A percentile compares a stretch with the other conserved stretches of the same genome.
Evolutionary conservation across 2,888 invertebrate species (phyloP).

Genomic region (Notodonta ziczac): DNA sequence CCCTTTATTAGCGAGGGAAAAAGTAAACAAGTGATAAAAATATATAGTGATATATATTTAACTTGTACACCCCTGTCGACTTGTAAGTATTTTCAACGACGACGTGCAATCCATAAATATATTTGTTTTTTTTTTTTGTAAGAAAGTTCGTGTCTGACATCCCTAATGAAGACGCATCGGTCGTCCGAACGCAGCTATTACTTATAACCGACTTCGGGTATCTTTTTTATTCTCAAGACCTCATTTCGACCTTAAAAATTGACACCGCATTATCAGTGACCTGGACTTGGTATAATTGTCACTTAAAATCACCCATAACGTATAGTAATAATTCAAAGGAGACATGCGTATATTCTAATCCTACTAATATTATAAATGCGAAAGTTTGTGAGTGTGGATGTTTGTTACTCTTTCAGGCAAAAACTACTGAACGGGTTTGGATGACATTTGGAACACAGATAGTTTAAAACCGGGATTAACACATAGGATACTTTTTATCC

Average conservation of each 20-base stretch:
- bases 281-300: neutral
- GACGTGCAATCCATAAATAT: neutral
- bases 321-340: neutral
- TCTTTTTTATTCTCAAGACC: conserved; percentile 26
- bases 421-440: too few species aligned
- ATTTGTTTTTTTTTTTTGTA: neutral
- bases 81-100: neutral
- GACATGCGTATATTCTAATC: neutral
- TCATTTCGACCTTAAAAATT: conserved; percentile 2
- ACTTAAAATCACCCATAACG: neutral
- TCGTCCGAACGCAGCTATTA: conserved; percentile 46
- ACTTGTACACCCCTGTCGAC: too few species aligned
- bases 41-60: too few species aligned
- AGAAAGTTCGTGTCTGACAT: conserved; percentile 32
- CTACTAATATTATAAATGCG: too few species aligned
- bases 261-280: neutral
- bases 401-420: too few species aligned
- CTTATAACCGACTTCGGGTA: conserved; percentile 25
- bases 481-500: too few species aligned
- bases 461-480: too few species aligned
- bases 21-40: too few species aligned
- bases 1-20: too few species aligned
- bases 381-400: too few species aligned
- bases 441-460: too few species aligned
- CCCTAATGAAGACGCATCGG: conserved; percentile 47